Base-by-base conservation (phyloP, 1,140 invertebrate genomes). In the Parapsyche elsis region DNA sequence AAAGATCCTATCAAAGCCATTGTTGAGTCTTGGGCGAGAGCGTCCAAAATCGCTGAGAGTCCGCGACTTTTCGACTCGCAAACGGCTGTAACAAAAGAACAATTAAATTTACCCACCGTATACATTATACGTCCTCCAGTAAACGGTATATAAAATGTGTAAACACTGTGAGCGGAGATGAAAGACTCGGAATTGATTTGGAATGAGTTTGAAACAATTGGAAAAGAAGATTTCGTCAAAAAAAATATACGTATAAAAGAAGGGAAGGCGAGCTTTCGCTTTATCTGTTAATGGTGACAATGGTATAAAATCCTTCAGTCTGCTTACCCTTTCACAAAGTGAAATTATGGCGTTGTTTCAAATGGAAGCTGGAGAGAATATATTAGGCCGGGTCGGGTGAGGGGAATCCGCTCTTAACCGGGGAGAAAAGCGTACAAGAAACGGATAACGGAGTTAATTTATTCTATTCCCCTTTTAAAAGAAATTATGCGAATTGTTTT, bases 1-100 rank as follows among this genome's bases (percentile, higher is more conserved):
- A 90, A 84, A n/a, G 86, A 85, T 19, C 88, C 89, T 77, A 90
- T 87, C 79, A 90, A 84, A 19, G 88, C 88, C 76, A 85, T 87
- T n/a, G 88, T 87, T 30, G 85, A 83, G 46, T 84, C 85, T 76
- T 87, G 85, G 4, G 86, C 85, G 5, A 90, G 81, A 74, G 86
- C 85, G 67, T 87, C 84, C 80, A 90, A 84, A 57, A 90, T 84
- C 30, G 87, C 86, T 71, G 86, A 87, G 49, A 90, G 85, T 64
- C 88, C 89, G 78, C 87, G 86, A 21, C 87, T 88, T 80, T 86
- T 86, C 23, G 85, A 79, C 81, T 88, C 88, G 78, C 89, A 90
- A 26, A 88, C 87, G 77, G 87, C 89, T 90, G 85, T 9, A 85
- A 87, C 80, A 81, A 84, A 70, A 79, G 49, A 49, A 71, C 24